Conservation (phyloP, 2,888 invertebrate species). For the Argyra leucocephala region DNA sequence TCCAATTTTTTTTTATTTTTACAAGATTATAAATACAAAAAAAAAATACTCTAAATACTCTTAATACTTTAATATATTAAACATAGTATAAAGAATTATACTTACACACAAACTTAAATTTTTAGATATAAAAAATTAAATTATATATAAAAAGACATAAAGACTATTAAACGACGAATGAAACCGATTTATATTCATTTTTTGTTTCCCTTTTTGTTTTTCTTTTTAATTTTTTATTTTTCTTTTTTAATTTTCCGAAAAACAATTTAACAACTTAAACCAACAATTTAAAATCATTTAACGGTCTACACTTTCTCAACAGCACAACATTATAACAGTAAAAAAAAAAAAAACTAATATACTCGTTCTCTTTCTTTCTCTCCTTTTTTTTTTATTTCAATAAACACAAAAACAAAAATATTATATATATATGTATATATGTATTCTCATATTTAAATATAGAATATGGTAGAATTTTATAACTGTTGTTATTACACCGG, state of each 20-base stretch:
- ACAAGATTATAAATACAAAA: too few species aligned
- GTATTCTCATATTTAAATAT: neutral
- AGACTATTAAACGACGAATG: neutral
- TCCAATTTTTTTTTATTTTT: neutral
- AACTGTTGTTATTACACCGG: neutral
- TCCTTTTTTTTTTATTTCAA: too few species aligned
- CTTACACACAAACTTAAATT: neutral
- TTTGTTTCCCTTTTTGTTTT: too few species aligned
- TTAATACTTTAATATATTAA: neutral
- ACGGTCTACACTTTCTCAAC: neutral
- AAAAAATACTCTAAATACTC: too few species aligned
- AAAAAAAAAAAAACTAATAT: neutral
- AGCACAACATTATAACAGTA: neutral
- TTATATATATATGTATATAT: neutral
- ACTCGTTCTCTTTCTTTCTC: too few species aligned
- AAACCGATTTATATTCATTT: neutral
- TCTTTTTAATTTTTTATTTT: neutral
- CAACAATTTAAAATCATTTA: slow-evolving; percentile 6
- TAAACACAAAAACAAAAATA: neutral
- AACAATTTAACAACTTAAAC: slow-evolving; percentile 6
- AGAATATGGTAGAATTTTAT: neutral
- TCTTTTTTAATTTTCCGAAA: neutral
- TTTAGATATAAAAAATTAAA: neutral
- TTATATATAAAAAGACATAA: too few species aligned
- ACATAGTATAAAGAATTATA: neutral